Conservation (phyloP, 2,888 invertebrate species). For the Drosophila rubida region DNA sequence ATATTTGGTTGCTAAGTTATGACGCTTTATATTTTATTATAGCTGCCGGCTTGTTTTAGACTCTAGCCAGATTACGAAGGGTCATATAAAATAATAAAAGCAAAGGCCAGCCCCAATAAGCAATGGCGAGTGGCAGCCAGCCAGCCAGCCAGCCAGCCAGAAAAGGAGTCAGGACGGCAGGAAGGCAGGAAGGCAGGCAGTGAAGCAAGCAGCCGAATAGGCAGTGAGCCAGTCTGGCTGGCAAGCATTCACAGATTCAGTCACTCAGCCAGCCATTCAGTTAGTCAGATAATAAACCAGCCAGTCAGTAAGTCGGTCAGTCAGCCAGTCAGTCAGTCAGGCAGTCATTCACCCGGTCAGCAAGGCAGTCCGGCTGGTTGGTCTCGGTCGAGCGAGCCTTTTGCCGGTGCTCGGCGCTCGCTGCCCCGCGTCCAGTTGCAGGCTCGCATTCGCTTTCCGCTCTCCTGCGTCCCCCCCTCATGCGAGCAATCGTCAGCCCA, state of each 20-base stretch:
- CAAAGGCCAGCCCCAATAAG: conserved; percentile 32
- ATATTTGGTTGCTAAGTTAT: neutral
- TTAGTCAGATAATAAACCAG: neutral
- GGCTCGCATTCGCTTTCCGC: neutral
- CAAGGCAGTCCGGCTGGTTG: neutral
- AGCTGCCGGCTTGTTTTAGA: neutral
- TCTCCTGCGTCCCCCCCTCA: neutral
- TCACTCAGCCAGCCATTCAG: conserved; percentile 21
- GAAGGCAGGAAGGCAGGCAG: conserved; percentile 20
- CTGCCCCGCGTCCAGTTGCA: conserved; percentile 10
- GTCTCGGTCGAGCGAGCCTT: neutral
- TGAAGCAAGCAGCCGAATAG: neutral
- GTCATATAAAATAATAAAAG: conserved; percentile 63
- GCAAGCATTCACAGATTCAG: conserved; percentile 21
- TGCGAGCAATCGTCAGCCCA: neutral
- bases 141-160: neutral
- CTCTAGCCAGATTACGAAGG: conserved; percentile 23
- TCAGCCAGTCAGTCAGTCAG: neutral
- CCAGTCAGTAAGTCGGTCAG: conserved; percentile 18
- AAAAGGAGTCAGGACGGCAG: conserved; percentile 1
- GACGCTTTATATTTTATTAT: neutral
- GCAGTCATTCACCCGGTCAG: too few species aligned
- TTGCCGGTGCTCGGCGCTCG: neutral
- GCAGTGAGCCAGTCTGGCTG: neutral
- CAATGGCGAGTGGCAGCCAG: conserved; percentile 12